These are phyloP conservation scores for Nasalis larvatus DNA, from an alignment of 2,113 vertebrate species.

Conservation along the genomic window DNA sequence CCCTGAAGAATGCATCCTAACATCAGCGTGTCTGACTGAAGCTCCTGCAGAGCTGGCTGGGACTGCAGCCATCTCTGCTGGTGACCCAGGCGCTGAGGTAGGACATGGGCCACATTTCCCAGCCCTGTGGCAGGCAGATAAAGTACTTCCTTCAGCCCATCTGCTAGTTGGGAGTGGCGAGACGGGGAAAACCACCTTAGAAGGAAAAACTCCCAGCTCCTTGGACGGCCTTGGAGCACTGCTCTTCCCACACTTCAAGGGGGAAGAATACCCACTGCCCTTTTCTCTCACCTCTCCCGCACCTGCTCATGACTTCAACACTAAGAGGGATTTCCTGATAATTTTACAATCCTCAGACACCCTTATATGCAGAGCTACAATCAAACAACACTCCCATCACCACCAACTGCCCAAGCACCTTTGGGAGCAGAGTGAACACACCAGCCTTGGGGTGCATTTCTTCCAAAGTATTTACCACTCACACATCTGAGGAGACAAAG, in stretches of 20 bases:
- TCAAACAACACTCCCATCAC: not conserved
- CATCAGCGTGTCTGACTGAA: not conserved
- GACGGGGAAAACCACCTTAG: not conserved
- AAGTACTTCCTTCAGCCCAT: not conserved
- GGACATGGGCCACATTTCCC: not conserved
- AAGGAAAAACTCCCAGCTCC: not conserved
- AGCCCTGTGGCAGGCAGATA: not conserved
- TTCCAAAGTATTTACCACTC: not conserved
- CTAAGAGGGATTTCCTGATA: not conserved
- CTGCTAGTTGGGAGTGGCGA: not conserved
- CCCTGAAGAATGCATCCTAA: not conserved
- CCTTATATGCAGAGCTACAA: not conserved
- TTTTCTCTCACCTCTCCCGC: not conserved
- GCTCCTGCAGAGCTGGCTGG: not conserved
- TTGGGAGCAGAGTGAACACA: not conserved
- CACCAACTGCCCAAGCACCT: not conserved
- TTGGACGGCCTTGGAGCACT: not conserved
- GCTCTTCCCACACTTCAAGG: not conserved
- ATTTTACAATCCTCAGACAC: not conserved
- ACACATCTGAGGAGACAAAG: not conserved
- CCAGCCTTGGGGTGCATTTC: not conserved
- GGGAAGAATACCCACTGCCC: not conserved
- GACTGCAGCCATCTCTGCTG: not conserved
- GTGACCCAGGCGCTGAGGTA: not conserved
- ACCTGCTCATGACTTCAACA: not conserved